These are phyloP conservation scores for Epicauta chinensis DNA, from an alignment of 1,140 invertebrate species.

Conservation along the genomic window DNA sequence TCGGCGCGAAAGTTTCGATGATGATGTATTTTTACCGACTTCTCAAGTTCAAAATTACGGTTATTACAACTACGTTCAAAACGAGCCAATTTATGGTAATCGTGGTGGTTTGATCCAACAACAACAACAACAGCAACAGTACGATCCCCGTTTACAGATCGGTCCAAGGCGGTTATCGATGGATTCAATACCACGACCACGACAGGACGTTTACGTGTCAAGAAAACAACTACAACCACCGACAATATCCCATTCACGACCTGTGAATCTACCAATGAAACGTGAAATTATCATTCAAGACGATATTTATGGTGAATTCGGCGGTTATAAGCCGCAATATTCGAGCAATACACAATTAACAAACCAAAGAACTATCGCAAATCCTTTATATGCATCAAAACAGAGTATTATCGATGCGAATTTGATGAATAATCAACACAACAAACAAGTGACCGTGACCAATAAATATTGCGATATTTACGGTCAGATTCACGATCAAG, in stretches of 20 bases:
- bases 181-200: constrained; percentile 1
- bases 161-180: constrained; percentile 1
- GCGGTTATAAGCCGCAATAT: constrained; percentile 11
- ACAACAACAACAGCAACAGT: background rate
- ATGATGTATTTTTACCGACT: constrained; percentile 28
- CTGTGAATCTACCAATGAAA: background rate
- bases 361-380: background rate
- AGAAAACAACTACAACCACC: background rate
- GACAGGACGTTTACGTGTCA: constrained; percentile 4
- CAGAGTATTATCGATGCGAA: constrained; percentile 24
- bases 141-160: background rate
- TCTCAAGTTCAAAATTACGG: background rate
- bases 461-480: constrained; percentile 42
- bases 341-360: background rate
- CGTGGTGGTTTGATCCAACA: background rate
- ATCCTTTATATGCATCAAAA: constrained; percentile 16
- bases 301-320: constrained; percentile 24
- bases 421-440: constrained; percentile 12
- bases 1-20: constrained; percentile 9
- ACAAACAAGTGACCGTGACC: constrained; percentile 31
- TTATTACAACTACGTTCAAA: constrained; percentile 8
- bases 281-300: constrained; percentile 24
- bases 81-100: constrained; percentile 25
- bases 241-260: too few species aligned
- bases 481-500: constrained; percentile 38